Evolutionary conservation across 2,888 invertebrate genomes (phyloP), one percentile per base, ranked within the genome.

Genomic region (Bellardia bayeri): DNA sequence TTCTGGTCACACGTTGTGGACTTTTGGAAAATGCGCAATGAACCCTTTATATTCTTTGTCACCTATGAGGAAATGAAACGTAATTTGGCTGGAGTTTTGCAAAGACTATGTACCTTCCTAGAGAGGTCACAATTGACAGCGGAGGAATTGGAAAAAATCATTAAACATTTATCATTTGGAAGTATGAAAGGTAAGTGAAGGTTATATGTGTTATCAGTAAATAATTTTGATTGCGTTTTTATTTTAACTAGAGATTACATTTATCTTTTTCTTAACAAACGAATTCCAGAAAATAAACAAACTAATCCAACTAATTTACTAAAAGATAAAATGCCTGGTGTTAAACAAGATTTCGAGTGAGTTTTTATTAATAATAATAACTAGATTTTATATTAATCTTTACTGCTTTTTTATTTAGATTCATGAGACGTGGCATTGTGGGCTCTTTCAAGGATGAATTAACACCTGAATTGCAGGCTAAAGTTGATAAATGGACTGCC

Each of bases 41-140:
- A 91, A 30, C 23, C 89, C 0, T 88, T 90, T 78, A 84, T 92
- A 42, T 90, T 90, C 37, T 92, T 91, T 82, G 86, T 90, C 0
- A 91, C 91, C 61, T 92, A 90, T 40, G 92, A 92, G 78, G 90
- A 90, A 78, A 92, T 92, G 92, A 89, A 90, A 56, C 64, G 66
- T 0, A 85, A 92, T 79, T 79, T 91, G 4, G 37, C 33, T 4
- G 33, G 40, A 6, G 89, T 91, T 1, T 76, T 92, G 13, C n/a
- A 86, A 63, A 82, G 68, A 30, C 8, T 88, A 8, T 87, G 85
- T 7, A 13, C 7, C 2, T 88, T 88, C 9, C 58, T 88, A 37
- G 85, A 72, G 1, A 78, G 71, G 33, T 83, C 83, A 1, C 74
- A 75, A 40, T 23, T 88, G 6, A 84, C 14, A 0, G 30, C 58